A percentile compares a stretch with the other conserved stretches of the same genome.
Evolutionary conservation across 23 tunicate genomes (phyloP).

Genomic region (Oikopleura albicans): DNA sequence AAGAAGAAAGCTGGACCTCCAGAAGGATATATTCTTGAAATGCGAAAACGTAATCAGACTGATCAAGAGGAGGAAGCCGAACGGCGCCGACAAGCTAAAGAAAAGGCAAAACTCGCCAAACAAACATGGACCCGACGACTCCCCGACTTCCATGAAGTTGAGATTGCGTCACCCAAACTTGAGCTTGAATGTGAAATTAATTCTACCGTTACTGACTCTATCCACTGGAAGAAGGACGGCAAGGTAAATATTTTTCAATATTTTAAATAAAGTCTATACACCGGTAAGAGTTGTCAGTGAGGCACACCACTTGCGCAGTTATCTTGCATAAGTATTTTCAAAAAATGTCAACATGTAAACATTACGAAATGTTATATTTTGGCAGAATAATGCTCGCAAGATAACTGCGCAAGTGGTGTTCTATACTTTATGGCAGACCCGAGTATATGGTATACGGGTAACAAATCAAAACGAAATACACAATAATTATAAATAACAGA

Average conservation of each 20-base stretch:
- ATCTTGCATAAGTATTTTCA: too few relatives aligned
- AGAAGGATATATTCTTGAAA: background rate
- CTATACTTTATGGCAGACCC: too few relatives aligned
- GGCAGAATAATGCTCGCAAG: too few relatives aligned
- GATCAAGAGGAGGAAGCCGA: background rate
- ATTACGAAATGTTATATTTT: too few relatives aligned
- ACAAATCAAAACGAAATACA: too few relatives aligned
- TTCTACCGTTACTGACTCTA: background rate
- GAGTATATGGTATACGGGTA: too few relatives aligned
- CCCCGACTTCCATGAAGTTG: background rate
- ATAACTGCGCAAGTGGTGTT: too few relatives aligned
- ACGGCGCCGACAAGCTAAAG: background rate
- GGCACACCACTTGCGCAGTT: too few relatives aligned
- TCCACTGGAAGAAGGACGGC: conserved; percentile 18
- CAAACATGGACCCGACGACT: background rate
- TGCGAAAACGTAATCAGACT: background rate
- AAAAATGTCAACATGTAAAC: too few relatives aligned
- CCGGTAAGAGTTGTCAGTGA: too few relatives aligned
- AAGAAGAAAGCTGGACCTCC: background rate
- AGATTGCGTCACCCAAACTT: background rate
- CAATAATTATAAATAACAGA: too few relatives aligned
- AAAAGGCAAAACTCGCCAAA: background rate
- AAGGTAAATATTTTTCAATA: background rate
- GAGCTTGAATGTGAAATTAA: background rate
- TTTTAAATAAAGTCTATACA: too few relatives aligned